Base-by-base conservation (phyloP, 1,140 invertebrate genomes). In the Meloidogyne hapla region DNA sequence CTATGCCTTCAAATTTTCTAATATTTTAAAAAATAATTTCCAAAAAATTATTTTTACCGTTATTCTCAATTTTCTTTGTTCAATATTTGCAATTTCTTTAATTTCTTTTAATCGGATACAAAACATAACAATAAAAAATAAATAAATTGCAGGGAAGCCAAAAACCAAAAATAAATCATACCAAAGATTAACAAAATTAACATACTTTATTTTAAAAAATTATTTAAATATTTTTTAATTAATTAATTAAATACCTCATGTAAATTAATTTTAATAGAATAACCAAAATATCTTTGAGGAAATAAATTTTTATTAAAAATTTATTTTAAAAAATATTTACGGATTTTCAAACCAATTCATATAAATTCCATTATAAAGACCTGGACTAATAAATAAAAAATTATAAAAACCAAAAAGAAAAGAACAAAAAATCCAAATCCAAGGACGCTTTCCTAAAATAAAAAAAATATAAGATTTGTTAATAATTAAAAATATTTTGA, bases 291-390 rank as follows among this genome's bases (percentile, higher is more conserved):
- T 56, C 48, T 56, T n/a, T 56, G n/a, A 56, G n/a, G 12, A 42
- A 42, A 13, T 13, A 15, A 42, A 12, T 42, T 13, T 15, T 42
- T 10, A 18, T 18, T 18, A 48, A 48, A 48, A 12, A 12, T 48
- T 3, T 18, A 18, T 69, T 13, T 15, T 69, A 23, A 23, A 69
- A 45, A n/a, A 28, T 18, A 33, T 33, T 21, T 42, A 69, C 67
- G 68, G 68, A 25, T 69, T 69, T 23, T 28, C 13, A n/a, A 69
- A 69, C 68, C 68, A 69, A 69, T 69, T 69, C 23, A 42, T 56
- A 56, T 69, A 28, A 26, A 56, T 18, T 5, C 21, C 40, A 26
- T 42, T 10, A 69, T 45, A 69, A 69, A 25, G 12, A 28, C 40
- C 23, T 13, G 68, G 68, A 15, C 40, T 69, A 42, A 69, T 26